Base-by-base conservation (phyloP, 2,797 vertebrate species). In the Prionace glauca region DNA sequence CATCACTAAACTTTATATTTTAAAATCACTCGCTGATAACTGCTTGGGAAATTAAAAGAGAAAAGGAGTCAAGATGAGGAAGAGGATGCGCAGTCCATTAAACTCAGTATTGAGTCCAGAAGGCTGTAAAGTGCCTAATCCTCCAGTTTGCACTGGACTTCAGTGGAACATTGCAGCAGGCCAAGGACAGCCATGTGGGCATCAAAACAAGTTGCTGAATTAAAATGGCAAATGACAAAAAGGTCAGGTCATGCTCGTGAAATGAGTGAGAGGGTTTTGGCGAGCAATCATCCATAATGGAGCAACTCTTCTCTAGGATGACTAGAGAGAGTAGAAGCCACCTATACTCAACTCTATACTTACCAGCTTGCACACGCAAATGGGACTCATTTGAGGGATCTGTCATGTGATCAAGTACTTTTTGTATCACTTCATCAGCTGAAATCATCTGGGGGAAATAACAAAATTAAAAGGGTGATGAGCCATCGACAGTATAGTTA, bases 341-440 rank as follows among this genome's bases (percentile, higher is more conserved):
- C 20, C 81, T 41, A 26, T 14, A 56, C 45, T 60, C 26, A 32
- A 77, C n/a, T 71, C 26, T 41, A 20, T 95, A 93, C 97, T 96
- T 95, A 97, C 99, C 98, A 95, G 98, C 95, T 95, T 96, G 96
- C 50, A 99, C 96, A 0, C 97, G 95, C 96, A 99, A 97, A 81
- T 96, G 97, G 69, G 98, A 99, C 26, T 98, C 97, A 3, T 96
- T 99, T 96, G 97, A 97, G 20, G 98, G 96, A 95, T 98, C 97
- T 0, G 97, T 99, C 98, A 99, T 99, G 97, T 99, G 99, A 96
- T 98, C 97, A 0, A 99, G 97, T 98, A 99, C 98, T 0, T 97
- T 97, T 84, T 97, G 98, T 96, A 99, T 98, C 0, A 98, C 98
- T 95, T 99, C 97, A 0, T 99, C 97, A 0, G 98, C 98, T 0